Evolutionary conservation across 2,888 invertebrate genomes (phyloP), one percentile per base, ranked within the genome.

Genomic region (Maniola hyperantus): DNA sequence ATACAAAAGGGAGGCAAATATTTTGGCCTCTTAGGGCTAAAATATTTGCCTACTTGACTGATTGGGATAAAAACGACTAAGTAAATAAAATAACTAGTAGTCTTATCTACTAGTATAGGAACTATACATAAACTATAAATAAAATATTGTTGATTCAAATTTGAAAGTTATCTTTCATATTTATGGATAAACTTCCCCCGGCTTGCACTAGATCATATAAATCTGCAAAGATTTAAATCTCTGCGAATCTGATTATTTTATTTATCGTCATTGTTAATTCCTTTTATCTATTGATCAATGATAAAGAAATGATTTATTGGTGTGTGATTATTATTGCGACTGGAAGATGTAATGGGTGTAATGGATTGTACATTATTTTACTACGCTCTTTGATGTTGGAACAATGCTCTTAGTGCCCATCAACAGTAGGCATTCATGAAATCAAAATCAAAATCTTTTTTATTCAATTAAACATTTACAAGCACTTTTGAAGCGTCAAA

Each of bases 301-400:
- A 26, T 42, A 53, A 13, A 20, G 33, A 15, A 26, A 42, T 62
- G 39, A 62, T 62, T 62, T 62, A 62, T 62, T 15, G 51, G 7
- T 42, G 26, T 53, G 42, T 42, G 33, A 42, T 42, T 62, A 53
- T 51, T 62, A 53, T 51, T 13, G 53, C 51, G 39, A 62, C 39
- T 53, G 39, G 53, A 62, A 53, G 50, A 51, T 61, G 26, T 62
- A 62, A 62, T 62, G 53, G 53, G 18, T 26, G 59, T 59, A 60
- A 60, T 60, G 36, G 50, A 60, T 60, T 60, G 59, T 46, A 60
- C 50, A 60, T 33, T 60, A 34, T 60, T 36, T 50, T 60, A 50
- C 34, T 60, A 18, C 50, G 34, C n/a, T 36, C 50, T 60, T 60
- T 60, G 60, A 60, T 50, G 50, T 50, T 50, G 60, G 15, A 60